Evolutionary conservation across 2,888 invertebrate species (phyloP).

Genomic region (Conus canariensis): DNA sequence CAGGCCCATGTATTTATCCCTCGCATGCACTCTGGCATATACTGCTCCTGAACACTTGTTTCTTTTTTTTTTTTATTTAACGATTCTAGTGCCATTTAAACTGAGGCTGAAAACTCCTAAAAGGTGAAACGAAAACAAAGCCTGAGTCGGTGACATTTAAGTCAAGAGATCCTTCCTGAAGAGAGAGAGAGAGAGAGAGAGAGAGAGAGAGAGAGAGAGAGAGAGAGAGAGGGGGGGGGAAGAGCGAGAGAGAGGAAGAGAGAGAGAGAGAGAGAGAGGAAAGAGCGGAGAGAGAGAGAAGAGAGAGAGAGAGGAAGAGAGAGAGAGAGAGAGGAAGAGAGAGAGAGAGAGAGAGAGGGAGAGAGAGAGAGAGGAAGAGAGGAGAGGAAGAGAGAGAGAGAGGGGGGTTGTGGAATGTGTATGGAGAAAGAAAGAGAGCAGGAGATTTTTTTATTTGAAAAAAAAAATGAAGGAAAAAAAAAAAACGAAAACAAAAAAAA

Average conservation of each 20-base stretch:
- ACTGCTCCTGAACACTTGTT: no score
- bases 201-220: background rate
- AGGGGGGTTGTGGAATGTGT: background rate
- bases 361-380: background rate
- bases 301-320: background rate
- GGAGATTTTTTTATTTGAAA: no score
- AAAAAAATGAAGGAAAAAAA: no score
- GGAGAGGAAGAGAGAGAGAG: background rate
- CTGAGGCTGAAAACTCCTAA: no score
- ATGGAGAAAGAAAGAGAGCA: background rate
- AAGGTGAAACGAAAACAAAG: no score
- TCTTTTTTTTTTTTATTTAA: no score
- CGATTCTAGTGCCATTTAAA: no score
- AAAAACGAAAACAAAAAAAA: no score
- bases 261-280: background rate
- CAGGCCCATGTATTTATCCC: no score
- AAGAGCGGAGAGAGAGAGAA: background rate
- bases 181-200: conserved; percentile 1
- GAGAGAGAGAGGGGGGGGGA: background rate
- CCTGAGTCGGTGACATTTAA: no score
- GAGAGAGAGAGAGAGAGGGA: background rate
- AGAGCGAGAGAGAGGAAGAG: background rate
- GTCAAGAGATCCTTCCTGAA: background rate
- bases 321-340: background rate
- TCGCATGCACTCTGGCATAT: no score